Evolutionary conservation across 2,797 vertebrate species (phyloP), one percentile per base, ranked within the genome.

Genomic region (Cygnus olor): DNA sequence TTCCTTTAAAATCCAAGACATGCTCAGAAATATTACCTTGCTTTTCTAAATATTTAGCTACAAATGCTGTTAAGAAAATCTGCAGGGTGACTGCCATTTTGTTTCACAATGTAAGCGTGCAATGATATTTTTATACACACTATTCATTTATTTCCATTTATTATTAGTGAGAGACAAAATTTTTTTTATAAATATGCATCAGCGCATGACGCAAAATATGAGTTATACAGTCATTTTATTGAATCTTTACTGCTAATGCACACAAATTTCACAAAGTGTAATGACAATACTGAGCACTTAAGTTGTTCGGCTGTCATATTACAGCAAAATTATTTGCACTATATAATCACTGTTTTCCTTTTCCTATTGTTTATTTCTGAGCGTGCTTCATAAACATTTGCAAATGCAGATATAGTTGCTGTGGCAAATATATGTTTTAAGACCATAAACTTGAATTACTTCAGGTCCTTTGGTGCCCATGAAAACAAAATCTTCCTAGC

Each of bases 261-360:
- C 94, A 96, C 88, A 95, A 94, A 97, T 98, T 98, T 98, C 96
- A 97, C 88, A 88, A 96, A 95, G 57, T 96, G 95, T 98, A 98
- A 98, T 98, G 97, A 98, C 87, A 89, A 95, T 97, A 97, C 91
- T 93, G 91, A 95, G 96, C 97, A 97, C 97, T 98, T 98, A 98
- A 97, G 96, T 97, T 98, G 98, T 98, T 98, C 98, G 95, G 90
- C 96, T 98, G 97, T 98, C 97, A 97, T 98, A 97, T 98, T 98
- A 97, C 81, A 93, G 96, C 91, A 97, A 98, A 98, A 97, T 98
- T 98, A 98, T 97, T 97, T 96, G 88, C 91, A 87, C 96, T 96
- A 80, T 94, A 93, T 96, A 97, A 97, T 97, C 91, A 95, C 94
- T 96, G 88, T 94, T 97, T 96, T 90, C 89, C 94, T 96, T 96